Base-by-base conservation (phyloP, 2,797 vertebrate species). In the Xenops minutus region DNA sequence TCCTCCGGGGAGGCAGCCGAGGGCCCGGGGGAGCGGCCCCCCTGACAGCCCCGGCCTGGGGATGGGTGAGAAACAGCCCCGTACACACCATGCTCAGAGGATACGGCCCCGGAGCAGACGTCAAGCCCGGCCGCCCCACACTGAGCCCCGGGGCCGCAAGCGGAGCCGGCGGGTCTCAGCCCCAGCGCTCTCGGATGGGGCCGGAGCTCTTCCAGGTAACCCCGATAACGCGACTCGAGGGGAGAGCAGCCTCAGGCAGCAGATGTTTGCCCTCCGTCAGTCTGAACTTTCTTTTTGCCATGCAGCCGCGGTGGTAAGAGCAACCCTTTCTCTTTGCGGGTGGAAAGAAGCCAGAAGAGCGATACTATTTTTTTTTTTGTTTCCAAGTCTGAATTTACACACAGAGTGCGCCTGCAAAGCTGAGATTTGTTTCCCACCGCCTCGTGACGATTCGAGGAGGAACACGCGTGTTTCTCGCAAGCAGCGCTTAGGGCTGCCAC, bases 251-350 rank as follows among this genome's bases (percentile, higher is more conserved):
- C 48, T 29, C 6, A 43, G 61, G 63, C 59, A 69, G 88, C 58
- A 17, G 90, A 76, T 75, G 73, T 91, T 95, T 85, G 73, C 84
- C 58, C 72, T 86, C 82, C 32, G 69, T 77, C 89, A 72, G 61
- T 69, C 56, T 55, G 89, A 94, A 87, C 91, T 93, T 78, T 88
- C 77, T 88, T 81, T 96, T 82, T 78, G 90, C 72, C 64, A 80
- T 83, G 32, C 58, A 69, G 66, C 49, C 24, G 56, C 41, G 32
- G 78, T 59, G 85, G 37, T 92, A 93, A 95, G 85, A 62, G 58
- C 30, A 43, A 88, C 58, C 64, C 68, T 75, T 68, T 56, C 56
- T 54, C 63, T 63, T 63, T 37, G 77, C 22, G 73, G 59, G 48
- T n/a, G 63, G 78, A 69, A 78, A 77, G 64, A 77, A 89, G 87